Percentiles rank a stretch among this genome's conserved stretches.
Evolutionary conservation across 2,888 invertebrate genomes (phyloP).

Genomic region (Machimus atricapillus): DNA sequence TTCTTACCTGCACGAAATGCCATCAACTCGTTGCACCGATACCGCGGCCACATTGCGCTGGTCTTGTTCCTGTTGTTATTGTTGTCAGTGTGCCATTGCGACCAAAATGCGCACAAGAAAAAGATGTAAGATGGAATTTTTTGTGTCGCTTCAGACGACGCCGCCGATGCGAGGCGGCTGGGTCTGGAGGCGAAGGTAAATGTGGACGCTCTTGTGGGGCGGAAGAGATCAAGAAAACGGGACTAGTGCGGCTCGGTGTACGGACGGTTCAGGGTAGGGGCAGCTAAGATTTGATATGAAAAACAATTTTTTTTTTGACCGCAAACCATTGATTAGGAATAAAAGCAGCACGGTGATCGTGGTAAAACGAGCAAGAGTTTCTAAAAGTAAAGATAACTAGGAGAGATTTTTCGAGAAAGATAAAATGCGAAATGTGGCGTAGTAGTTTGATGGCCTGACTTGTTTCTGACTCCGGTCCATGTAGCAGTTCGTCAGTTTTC

Average conservation of each 20-base stretch:
- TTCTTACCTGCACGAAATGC: background rate
- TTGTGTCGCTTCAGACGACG: background rate
- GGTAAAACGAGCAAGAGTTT: background rate
- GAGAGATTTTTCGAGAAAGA: conserved; percentile 14
- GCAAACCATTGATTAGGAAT: conserved; percentile 34
- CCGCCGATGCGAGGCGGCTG: background rate
- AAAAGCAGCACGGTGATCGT: background rate
- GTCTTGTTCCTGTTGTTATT: background rate
- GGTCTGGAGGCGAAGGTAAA: background rate
- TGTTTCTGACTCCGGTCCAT: background rate
- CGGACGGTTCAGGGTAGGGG: background rate
- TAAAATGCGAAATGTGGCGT: background rate
- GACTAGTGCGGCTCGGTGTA: background rate
- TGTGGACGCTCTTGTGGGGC: conserved; percentile 11
- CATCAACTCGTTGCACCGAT: background rate
- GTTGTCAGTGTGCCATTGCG: background rate
- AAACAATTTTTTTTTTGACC: background rate
- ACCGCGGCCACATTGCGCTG: background rate
- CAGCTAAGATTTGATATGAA: conserved; percentile 4
- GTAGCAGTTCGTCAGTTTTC: background rate
- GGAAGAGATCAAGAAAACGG: conserved; percentile 31
- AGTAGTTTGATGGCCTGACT: background rate
- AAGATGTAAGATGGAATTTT: background rate
- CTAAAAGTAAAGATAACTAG: conserved; percentile 27
- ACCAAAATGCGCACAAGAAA: background rate